phyloP scores from a whole-genome alignment of 2,888 invertebrate species.

The Tiphia femorata region DNA sequence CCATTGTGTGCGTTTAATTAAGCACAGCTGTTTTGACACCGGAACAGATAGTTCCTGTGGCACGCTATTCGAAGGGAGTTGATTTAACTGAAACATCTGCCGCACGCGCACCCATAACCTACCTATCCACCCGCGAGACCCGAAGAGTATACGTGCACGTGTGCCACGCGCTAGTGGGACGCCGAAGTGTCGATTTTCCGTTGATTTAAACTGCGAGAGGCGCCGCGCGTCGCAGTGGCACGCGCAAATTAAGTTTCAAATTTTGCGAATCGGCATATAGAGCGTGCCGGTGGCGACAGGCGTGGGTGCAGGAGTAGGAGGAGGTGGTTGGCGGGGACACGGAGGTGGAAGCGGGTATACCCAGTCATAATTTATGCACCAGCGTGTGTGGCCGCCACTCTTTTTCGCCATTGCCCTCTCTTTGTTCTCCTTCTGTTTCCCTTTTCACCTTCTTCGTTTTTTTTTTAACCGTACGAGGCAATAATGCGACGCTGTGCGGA shows the following conservation, averaged over 20 bases:
- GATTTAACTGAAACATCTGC: slow-evolving; percentile 65
- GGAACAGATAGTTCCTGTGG: slow-evolving; percentile 50
- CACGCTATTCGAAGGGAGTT: slow-evolving; percentile 46
- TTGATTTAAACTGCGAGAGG: slow-evolving; percentile 51
- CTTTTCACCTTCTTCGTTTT: too few relatives aligned
- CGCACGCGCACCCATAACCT: slow-evolving; percentile 49
- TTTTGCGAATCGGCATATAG: slow-evolving; percentile 17
- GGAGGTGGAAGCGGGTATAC: too few relatives aligned
- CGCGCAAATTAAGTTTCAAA: slow-evolving; percentile 36
- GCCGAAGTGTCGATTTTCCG: slow-evolving; percentile 33
- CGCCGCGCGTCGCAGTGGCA: slow-evolving; percentile 1
- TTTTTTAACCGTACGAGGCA: too few relatives aligned
- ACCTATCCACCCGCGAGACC: not conserved
- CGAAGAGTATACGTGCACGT: not conserved
- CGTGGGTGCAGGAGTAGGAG: too few relatives aligned
- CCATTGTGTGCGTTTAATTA: slow-evolving; percentile 56
- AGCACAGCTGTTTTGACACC: slow-evolving; percentile 61
- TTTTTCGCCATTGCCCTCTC: too few relatives aligned
- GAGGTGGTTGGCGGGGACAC: too few relatives aligned
- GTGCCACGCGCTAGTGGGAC: slow-evolving; percentile 20
- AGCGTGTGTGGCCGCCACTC: too few relatives aligned
- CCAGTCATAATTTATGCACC: too few relatives aligned
- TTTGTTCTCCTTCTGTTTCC: too few relatives aligned
- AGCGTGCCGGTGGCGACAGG: too few relatives aligned
- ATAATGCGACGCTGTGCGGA: too few relatives aligned